Percentiles rank a stretch among this genome's conserved stretches.
phyloP scores from a whole-genome alignment of 92 coral and sea anemone genomes.

The Phenganax subtilis region DNA sequence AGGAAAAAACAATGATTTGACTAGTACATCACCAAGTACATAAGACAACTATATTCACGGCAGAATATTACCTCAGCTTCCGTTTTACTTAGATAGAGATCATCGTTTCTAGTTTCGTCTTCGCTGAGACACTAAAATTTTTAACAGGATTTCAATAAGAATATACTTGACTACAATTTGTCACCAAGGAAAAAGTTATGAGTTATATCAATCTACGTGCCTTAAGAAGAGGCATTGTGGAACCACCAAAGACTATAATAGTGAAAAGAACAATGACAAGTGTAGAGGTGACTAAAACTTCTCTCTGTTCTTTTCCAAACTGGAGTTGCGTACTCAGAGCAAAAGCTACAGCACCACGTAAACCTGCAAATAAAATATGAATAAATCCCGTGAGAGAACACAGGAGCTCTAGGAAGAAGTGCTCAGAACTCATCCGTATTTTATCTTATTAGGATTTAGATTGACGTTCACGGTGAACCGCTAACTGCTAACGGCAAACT shows the following conservation, averaged over 20 bases:
- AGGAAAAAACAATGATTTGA: neutral
- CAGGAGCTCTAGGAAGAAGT: too few relatives aligned
- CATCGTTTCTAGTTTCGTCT: slow-evolving; percentile 48
- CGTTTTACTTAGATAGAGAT: slow-evolving; percentile 88
- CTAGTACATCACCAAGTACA: neutral
- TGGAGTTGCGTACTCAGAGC: slow-evolving; percentile 92
- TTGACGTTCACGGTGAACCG: too few relatives aligned
- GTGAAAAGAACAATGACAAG: slow-evolving; percentile 89
- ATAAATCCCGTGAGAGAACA: neutral
- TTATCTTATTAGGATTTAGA: too few relatives aligned
- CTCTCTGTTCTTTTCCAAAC: slow-evolving; percentile 79
- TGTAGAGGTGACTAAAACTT: slow-evolving; percentile 89
- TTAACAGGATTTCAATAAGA: neutral
- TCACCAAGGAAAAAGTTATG: neutral
- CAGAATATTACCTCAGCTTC: slow-evolving; percentile 74
- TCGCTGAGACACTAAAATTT: slow-evolving; percentile 66
- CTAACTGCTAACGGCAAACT: too few relatives aligned
- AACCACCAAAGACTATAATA: slow-evolving; percentile 77
- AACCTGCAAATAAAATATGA: slow-evolving; percentile 49
- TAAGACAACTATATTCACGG: neutral
- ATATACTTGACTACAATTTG: neutral
- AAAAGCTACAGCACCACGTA: slow-evolving; percentile 97
- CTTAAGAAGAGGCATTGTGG: slow-evolving; percentile 91
- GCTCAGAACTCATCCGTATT: too few relatives aligned
- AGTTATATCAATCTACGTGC: slow-evolving; percentile 28